These are phyloP conservation scores for Platycercus adscitus DNA, from an alignment of 2,113 vertebrate genomes.

Conservation along the genomic window DNA sequence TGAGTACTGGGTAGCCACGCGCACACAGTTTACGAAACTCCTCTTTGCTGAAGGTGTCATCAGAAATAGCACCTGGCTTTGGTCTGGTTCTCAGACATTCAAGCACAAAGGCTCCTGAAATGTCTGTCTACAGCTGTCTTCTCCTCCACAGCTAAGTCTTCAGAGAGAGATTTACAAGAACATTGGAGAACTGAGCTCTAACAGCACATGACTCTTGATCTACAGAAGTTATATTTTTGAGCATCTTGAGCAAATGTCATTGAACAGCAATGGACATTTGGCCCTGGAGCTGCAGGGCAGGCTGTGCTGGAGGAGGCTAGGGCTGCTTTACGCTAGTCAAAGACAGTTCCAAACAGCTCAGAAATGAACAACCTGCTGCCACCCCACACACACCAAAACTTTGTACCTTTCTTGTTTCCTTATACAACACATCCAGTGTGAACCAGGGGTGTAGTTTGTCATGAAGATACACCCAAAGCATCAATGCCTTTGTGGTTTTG, in stretches of 20 bases:
- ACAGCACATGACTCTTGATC: neutral
- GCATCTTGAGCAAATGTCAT: neutral
- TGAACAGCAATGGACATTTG: neutral
- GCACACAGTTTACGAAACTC: neutral
- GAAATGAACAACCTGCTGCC: fast-evolving
- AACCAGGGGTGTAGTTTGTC: neutral
- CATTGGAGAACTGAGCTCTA: fast-evolving
- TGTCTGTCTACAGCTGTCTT: neutral
- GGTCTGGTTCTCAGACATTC: neutral
- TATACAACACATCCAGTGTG: neutral
- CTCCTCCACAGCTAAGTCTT: neutral
- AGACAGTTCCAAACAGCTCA: neutral
- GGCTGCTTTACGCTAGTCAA: neutral
- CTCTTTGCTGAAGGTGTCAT: neutral
- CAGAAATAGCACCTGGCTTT: neutral
- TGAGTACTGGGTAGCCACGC: fast-evolving
- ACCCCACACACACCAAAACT: neutral
- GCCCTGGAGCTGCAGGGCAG: fast-evolving
- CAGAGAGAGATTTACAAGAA: neutral
- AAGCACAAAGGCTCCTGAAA: neutral
- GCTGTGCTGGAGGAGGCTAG: fast-evolving
- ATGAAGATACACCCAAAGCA: neutral
- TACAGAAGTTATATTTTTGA: neutral
- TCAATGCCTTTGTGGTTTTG: fast-evolving
- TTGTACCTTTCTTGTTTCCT: neutral